phyloP scores from a whole-genome alignment of 1,140 invertebrate species.

The Acromyrmex echinatior region DNA sequence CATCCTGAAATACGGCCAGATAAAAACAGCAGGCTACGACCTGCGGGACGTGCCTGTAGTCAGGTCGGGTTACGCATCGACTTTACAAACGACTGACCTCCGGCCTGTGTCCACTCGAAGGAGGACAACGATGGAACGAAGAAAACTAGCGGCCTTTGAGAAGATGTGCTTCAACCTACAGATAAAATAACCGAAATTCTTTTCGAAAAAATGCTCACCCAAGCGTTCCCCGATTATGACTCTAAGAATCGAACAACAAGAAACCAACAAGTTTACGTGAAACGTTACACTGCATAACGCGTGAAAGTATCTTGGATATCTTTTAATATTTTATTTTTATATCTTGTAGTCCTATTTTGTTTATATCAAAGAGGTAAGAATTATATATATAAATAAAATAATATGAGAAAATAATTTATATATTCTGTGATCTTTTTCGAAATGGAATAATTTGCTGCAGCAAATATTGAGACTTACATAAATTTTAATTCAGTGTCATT shows the following conservation, averaged over 20 bases:
- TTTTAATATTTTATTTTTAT: neutral
- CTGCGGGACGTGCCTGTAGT: slow-evolving; percentile 77
- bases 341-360: neutral
- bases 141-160: neutral
- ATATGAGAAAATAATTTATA: neutral
- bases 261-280: neutral
- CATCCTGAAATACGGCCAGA: slow-evolving; percentile 85
- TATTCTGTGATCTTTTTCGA: neutral
- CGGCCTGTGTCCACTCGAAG: slow-evolving; percentile 24
- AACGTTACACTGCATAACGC: neutral
- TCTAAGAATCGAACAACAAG: neutral
- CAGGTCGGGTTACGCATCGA: slow-evolving; percentile 84
- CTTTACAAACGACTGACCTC: slow-evolving; percentile 80
- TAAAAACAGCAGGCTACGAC: slow-evolving; percentile 86
- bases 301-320: neutral
- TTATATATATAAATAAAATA: neutral
- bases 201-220: neutral
- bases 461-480: neutral
- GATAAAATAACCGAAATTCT: slow-evolving; percentile 3
- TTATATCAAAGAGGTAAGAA: neutral
- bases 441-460: neutral
- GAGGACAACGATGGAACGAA: slow-evolving; percentile 7
- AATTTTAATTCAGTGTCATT: neutral
- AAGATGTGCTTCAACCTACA: slow-evolving; percentile 14
- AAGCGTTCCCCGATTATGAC: neutral